Evolutionary conservation across 2,113 vertebrate genomes (phyloP).

Genomic region (Callipepla squamata): DNA sequence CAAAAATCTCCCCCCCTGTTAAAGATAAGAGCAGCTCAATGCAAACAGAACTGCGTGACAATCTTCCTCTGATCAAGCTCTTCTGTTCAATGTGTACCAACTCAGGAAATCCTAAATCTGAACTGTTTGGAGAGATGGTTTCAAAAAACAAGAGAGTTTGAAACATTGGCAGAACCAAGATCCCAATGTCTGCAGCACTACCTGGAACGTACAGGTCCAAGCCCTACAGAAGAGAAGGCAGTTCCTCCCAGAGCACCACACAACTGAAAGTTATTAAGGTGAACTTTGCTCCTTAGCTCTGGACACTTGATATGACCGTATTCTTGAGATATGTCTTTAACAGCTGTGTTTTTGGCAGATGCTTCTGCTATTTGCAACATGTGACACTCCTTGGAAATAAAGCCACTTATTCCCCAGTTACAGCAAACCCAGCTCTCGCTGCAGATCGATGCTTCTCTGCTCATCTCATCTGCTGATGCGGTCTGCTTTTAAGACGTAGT

Average conservation of each 20-base stretch:
- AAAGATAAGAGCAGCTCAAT: neutral
- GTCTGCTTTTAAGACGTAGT: neutral
- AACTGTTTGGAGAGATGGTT: neutral
- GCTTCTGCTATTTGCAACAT: neutral
- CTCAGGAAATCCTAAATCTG: neutral
- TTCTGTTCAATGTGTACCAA: neutral
- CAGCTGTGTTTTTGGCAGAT: neutral
- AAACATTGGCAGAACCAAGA: neutral
- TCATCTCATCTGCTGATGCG: neutral
- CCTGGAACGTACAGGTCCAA: neutral
- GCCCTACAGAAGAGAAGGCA: neutral
- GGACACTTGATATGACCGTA: constrained; percentile 16
- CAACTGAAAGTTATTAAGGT: neutral
- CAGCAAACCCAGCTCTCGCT: neutral
- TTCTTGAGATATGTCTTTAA: neutral
- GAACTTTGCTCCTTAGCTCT: constrained; percentile 41
- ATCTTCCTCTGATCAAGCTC: neutral
- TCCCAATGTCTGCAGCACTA: neutral
- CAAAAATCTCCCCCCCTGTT: neutral
- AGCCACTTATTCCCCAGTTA: neutral
- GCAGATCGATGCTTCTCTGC: neutral
- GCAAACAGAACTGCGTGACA: neutral
- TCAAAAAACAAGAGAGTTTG: neutral
- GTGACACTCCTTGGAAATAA: neutral
- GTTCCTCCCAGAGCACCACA: neutral